phyloP scores from a whole-genome alignment of 53 echinoderm and acorn worm species.

The Arbacia lixula region DNA sequence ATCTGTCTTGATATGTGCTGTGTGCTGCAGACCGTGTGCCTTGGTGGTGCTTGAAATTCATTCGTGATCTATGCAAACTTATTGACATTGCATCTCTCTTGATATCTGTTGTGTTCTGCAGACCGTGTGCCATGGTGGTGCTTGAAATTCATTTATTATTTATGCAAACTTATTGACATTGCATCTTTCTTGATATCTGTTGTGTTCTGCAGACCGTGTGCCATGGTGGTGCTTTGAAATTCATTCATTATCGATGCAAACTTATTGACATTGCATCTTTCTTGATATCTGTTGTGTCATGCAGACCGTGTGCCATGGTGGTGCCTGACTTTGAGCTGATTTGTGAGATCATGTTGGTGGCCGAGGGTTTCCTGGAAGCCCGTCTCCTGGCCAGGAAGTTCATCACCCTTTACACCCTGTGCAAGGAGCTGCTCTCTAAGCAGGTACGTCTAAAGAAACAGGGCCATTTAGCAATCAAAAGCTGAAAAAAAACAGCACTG shows the following conservation, averaged over 20 bases:
- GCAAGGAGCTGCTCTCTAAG: conserved; percentile 95
- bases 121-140: conserved; percentile 99
- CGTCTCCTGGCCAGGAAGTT: conserved; percentile 91
- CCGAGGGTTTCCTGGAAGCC: conserved; percentile 95
- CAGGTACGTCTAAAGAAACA: too few species aligned
- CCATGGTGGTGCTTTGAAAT: conserved; percentile 93
- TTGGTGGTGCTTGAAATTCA: conserved; percentile 95
- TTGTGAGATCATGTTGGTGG: conserved; percentile 99
- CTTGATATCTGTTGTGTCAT: too few species aligned
- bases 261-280: too few species aligned
- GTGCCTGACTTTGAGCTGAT: conserved; percentile 99
- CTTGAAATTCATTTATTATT: conserved; percentile 98
- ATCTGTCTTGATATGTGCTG: too few species aligned
- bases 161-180: too few species aligned
- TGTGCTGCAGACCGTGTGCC: conserved; percentile 74
- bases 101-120: too few species aligned
- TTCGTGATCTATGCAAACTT: conserved; percentile 85
- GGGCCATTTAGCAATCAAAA: too few species aligned
- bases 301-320: conserved; percentile 98
- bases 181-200: too few species aligned
- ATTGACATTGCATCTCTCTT: too few species aligned
- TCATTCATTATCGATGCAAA: conserved; percentile 86
- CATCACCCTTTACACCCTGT: conserved; percentile 95
- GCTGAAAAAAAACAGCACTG: too few species aligned
- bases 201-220: conserved; percentile 70